A percentile compares a stretch with the other conserved stretches of the same genome.
These are phyloP conservation scores for Plectus sambesii DNA, from an alignment of 1,140 invertebrate species.

Conservation along the genomic window DNA sequence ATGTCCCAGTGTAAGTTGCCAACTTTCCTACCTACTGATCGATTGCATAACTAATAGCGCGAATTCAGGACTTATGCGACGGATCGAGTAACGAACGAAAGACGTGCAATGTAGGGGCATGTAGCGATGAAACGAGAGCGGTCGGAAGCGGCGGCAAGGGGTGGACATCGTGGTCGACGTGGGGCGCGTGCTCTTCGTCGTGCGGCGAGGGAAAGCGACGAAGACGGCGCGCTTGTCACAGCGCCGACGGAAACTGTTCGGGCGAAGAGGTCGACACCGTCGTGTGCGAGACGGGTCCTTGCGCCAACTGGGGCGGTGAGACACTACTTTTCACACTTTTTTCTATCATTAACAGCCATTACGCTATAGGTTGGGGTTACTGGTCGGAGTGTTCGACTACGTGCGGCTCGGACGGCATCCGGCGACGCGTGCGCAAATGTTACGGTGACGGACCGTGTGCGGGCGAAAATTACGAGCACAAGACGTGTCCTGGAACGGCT, in stretches of 20 bases:
- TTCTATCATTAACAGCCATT: background rate
- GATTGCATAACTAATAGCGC: no score
- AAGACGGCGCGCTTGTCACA: conserved; percentile 46
- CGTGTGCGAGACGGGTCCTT: conserved; percentile 10
- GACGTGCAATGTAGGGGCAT: conserved; percentile 38
- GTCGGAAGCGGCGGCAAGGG: conserved; percentile 36
- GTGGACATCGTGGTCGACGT: conserved; percentile 49
- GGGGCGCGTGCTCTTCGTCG: conserved; percentile 53
- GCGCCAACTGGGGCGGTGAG: background rate
- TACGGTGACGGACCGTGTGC: conserved; percentile 36
- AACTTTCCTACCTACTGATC: conserved; percentile 11
- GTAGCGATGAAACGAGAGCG: conserved; percentile 16
- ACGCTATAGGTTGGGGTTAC: conserved; percentile 44
- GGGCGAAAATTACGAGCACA: conserved; percentile 35
- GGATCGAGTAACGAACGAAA: conserved; percentile 38
- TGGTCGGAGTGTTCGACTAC: conserved; percentile 38
- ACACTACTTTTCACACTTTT: conserved; percentile 1
- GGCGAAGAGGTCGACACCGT: background rate
- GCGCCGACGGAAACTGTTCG: background rate
- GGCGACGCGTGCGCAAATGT: conserved; percentile 41
- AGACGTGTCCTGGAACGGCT: no score
- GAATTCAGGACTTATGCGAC: conserved; percentile 39
- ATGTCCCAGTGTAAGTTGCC: conserved; percentile 13
- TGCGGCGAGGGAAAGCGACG: conserved; percentile 53
- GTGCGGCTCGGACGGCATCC: conserved; percentile 33